Percentiles rank a stretch among this genome's conserved stretches.
These are phyloP conservation scores for Steatocranus sp. DNA, from an alignment of 2,797 vertebrate species.

Conservation along the genomic window DNA sequence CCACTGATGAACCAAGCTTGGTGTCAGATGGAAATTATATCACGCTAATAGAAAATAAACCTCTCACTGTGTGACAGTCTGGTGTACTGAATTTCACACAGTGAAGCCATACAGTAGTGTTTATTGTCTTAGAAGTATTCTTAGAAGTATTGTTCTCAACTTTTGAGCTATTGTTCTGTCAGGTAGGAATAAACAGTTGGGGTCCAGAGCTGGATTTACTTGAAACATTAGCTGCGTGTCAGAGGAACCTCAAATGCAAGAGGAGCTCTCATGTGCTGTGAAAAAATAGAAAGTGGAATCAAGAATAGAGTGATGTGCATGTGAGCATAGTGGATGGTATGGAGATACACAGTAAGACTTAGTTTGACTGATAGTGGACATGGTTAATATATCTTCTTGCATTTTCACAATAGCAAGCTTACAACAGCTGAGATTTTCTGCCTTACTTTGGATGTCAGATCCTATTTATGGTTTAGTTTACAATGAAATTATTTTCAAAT, in stretches of 20 bases:
- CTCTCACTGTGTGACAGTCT: slow-evolving; percentile 43
- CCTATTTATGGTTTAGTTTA: neutral
- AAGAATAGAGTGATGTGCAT: neutral
- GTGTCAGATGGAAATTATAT: slow-evolving; percentile 49
- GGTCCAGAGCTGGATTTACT: slow-evolving; percentile 8
- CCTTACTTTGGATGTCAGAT: neutral
- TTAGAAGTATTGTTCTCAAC: slow-evolving; percentile 11
- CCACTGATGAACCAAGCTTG: neutral
- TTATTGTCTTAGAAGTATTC: slow-evolving; percentile 24
- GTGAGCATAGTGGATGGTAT: neutral
- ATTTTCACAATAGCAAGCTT: neutral
- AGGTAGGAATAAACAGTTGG: slow-evolving; percentile 14
- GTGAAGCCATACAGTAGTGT: neutral
- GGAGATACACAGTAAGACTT: neutral
- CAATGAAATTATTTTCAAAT: neutral
- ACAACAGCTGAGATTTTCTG: neutral
- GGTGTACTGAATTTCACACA: neutral
- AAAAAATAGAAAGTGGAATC: slow-evolving; percentile 48
- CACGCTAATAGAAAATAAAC: slow-evolving; percentile 42
- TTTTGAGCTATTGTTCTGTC: slow-evolving; percentile 21
- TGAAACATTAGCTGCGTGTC: slow-evolving; percentile 35
- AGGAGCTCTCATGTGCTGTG: neutral
- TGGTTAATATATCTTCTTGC: neutral
- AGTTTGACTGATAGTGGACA: neutral
- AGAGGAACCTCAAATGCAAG: slow-evolving; percentile 39